These are phyloP conservation scores for Amphiprion clarkii DNA, from an alignment of 2,797 vertebrate species.

Conservation along the genomic window DNA sequence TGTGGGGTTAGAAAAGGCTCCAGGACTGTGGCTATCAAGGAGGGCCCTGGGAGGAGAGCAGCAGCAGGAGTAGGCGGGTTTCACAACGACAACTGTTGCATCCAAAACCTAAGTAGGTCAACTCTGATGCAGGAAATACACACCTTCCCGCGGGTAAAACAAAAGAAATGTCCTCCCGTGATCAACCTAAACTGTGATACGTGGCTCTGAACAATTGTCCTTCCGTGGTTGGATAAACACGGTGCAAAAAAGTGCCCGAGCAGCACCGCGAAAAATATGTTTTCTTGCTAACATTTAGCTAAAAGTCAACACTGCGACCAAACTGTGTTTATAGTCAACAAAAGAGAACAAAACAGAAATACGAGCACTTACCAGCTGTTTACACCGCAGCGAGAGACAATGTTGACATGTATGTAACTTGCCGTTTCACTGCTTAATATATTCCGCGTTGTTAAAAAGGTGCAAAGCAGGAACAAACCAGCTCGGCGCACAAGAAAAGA, in stretches of 20 bases:
- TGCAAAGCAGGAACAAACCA: slow-evolving; percentile 35
- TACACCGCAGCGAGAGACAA: slow-evolving; percentile 67
- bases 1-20: slow-evolving; percentile 59
- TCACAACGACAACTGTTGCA: slow-evolving; percentile 82
- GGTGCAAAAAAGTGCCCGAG: slow-evolving; percentile 49
- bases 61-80: slow-evolving; percentile 24
- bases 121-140: slow-evolving; percentile 60
- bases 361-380: slow-evolving; percentile 86
- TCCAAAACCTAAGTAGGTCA: slow-evolving; percentile 74
- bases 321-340: background rate
- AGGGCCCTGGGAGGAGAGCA: slow-evolving; percentile 38
- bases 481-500: background rate
- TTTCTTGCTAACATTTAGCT: background rate
- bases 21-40: slow-evolving; percentile 52
- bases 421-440: slow-evolving; percentile 59
- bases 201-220: slow-evolving; percentile 47
- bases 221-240: slow-evolving; percentile 32
- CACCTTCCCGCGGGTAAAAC: slow-evolving; percentile 33
- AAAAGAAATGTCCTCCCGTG: slow-evolving; percentile 42
- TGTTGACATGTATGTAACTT: slow-evolving; percentile 86
- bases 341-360: background rate
- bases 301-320: background rate
- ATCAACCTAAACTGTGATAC: slow-evolving; percentile 32
- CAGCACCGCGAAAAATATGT: slow-evolving; percentile 23
- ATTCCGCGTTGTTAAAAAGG: slow-evolving; percentile 47